Percentiles rank a stretch among this genome's conserved stretches.
These are phyloP conservation scores for Macroglossus sobrinus DNA, from an alignment of 2,113 vertebrate species.

Conservation along the genomic window DNA sequence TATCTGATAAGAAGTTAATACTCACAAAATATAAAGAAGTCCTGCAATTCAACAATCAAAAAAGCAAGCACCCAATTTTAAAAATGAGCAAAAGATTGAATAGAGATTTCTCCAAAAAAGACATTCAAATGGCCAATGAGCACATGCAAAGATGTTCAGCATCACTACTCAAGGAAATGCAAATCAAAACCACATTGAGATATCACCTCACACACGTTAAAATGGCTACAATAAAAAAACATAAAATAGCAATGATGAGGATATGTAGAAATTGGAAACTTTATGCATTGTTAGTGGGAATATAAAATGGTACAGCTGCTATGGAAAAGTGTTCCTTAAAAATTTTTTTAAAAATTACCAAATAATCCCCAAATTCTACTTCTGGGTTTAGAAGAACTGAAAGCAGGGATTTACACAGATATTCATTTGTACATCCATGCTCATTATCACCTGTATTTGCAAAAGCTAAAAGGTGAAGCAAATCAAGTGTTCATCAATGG, in stretches of 20 bases:
- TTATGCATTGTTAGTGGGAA: background rate
- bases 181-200: background rate
- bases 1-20: background rate
- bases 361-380: background rate
- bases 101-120: background rate
- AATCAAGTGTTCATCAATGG: background rate
- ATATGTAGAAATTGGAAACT: background rate
- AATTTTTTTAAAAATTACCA: background rate
- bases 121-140: background rate
- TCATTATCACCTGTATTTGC: background rate
- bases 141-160: background rate
- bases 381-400: background rate
- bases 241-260: background rate
- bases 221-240: background rate
- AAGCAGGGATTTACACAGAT: background rate
- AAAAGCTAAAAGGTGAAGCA: background rate
- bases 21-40: background rate
- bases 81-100: background rate
- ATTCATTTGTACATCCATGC: background rate
- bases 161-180: background rate
- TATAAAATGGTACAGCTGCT: background rate
- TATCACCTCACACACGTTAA: background rate
- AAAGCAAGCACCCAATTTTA: background rate
- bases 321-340: background rate
- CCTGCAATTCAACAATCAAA: background rate